phyloP scores from a whole-genome alignment of 2,797 vertebrate species.

The Falco columbarius region DNA sequence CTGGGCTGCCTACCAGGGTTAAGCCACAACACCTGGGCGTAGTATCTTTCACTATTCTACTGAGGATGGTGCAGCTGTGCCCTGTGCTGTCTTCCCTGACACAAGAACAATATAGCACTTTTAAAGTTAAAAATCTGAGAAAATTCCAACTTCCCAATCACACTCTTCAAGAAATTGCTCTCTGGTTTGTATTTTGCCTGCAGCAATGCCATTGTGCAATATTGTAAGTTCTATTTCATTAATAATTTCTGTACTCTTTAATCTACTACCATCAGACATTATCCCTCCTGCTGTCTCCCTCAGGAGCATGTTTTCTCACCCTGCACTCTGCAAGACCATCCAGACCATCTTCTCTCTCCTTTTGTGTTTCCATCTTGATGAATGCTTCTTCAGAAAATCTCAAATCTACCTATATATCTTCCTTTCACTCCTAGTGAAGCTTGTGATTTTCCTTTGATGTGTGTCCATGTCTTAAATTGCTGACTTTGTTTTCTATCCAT shows the following conservation, averaged over 20 bases:
- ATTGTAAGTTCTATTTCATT: background rate
- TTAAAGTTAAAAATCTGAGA: background rate
- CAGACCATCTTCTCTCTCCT: fast-evolving
- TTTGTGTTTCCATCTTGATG: background rate
- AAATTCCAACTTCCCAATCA: background rate
- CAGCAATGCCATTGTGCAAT: background rate
- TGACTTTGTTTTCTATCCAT: background rate
- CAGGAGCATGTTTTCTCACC: background rate
- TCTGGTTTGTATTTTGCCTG: background rate
- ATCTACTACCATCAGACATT: background rate
- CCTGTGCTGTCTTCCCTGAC: background rate
- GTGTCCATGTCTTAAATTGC: background rate
- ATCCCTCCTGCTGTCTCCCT: background rate
- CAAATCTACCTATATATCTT: background rate
- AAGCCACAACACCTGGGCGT: background rate
- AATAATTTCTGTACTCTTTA: background rate
- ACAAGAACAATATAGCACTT: background rate
- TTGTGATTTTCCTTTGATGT: background rate
- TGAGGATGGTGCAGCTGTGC: background rate
- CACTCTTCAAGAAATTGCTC: background rate
- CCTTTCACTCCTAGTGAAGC: background rate
- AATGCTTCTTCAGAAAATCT: background rate
- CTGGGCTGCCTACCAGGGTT: background rate
- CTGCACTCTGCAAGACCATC: background rate
- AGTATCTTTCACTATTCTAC: background rate